Evolutionary conservation across 2,797 vertebrate genomes (phyloP).

Genomic region (Syndactyla subalaris): DNA sequence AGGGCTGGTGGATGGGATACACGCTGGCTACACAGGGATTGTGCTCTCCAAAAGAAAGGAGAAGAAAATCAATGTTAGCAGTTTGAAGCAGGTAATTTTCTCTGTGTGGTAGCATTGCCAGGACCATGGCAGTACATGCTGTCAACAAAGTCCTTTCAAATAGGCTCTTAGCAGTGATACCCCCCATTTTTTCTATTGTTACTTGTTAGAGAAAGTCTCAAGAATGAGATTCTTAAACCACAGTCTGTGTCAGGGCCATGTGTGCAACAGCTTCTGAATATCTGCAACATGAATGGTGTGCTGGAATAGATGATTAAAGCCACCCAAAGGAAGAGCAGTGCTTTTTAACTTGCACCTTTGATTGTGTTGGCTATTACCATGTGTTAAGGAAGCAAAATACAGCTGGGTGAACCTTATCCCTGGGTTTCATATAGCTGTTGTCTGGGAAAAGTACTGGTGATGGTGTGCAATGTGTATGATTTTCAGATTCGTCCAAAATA

Average conservation of each 20-base stretch:
- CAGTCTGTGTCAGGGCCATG: neutral
- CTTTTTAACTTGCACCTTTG: neutral
- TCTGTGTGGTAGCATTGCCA: neutral
- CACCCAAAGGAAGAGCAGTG: rapidly evolving
- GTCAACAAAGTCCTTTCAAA: neutral
- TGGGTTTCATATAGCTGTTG: neutral
- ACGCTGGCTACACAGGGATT: neutral
- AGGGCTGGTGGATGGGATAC: neutral
- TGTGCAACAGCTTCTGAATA: neutral
- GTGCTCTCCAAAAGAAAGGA: neutral
- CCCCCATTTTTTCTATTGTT: neutral
- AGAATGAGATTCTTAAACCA: neutral
- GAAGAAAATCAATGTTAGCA: neutral
- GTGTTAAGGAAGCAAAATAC: neutral
- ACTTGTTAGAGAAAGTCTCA: neutral
- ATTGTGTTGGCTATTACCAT: neutral
- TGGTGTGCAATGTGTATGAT: neutral
- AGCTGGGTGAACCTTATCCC: neutral
- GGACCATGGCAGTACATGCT: neutral
- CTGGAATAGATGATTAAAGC: neutral
- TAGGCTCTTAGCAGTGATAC: neutral
- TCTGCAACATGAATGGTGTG: neutral
- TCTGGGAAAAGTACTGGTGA: neutral
- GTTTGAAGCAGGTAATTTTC: neutral
- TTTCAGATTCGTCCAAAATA: neutral